Evolutionary conservation across 2,888 invertebrate species (phyloP), one percentile per base, ranked within the genome.

Genomic region (Watsonalla cultraria): DNA sequence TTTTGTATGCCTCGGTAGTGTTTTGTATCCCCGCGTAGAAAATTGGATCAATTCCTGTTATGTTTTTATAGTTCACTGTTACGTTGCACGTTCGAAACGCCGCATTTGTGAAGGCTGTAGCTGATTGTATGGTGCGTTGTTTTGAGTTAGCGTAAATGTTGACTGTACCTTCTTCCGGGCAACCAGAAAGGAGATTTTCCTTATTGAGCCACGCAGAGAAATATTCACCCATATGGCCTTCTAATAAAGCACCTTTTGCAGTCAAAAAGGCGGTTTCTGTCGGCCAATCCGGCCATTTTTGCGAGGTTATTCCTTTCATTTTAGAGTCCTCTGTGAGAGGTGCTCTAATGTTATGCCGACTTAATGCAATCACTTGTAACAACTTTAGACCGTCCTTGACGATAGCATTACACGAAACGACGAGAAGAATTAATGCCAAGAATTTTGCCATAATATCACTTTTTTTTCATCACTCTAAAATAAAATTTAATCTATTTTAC

Each of bases 311-410:
- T 24, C 24, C 24, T 24, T 24, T 24, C 24, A 24, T 24, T 24
- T 24, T 24, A 2, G 24, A 24, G 24, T 24, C 24, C 24, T 24
- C 61, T 0, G 72, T 72, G 13, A 86, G 60, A 9, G 88, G 86
- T 7, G 83, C 74, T 8, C 88, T 68, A 6, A 87, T 56, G 53
- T 81, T 82, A 59, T 88, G 88, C 15, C 88, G 73, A 39, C 86
- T 82, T 13, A 88, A 58, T 52, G 84, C 71, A 5, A 86, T 55
- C 35, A 86, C 82, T 75, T 85, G 80, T 45, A 60, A 57, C 46
- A 66, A 45, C 14, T 53, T 37, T 24, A 24, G 4, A 24, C 24
- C 24, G 24, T 57, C 33, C 13, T 13, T 34, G 34, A 15, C 9
- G 51, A 15, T 35, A 54, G 15, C 61, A 64, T 59, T 73, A 82